Percentiles rank a stretch among this genome's conserved stretches.
Evolutionary conservation across 2,113 vertebrate genomes (phyloP).

Genomic region (Tetrax tetrax): DNA sequence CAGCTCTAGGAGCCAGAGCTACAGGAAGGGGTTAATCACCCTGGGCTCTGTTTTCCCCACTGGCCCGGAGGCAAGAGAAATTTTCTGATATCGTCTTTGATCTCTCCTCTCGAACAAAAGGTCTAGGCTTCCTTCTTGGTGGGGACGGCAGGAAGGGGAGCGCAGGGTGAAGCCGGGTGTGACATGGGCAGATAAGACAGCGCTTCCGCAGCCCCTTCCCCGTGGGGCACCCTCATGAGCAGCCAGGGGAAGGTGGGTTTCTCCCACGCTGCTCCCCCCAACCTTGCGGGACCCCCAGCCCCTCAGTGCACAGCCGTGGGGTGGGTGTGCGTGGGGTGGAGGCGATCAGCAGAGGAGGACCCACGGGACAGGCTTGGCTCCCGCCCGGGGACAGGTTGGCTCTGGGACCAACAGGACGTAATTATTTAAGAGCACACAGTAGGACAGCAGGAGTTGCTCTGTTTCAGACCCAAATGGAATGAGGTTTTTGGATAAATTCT

Average conservation of each 20-base stretch:
- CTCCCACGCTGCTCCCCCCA: rapidly evolving
- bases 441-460: background rate
- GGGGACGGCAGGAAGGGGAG: conserved; percentile 30
- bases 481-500: background rate
- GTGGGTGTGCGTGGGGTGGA: rapidly evolving
- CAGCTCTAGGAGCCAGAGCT: background rate
- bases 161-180: background rate
- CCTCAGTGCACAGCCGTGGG: rapidly evolving
- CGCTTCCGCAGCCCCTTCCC: background rate
- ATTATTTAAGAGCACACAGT: background rate
- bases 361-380: background rate
- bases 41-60: background rate
- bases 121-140: background rate
- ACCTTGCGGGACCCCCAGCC: background rate
- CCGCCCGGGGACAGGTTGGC: background rate
- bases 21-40: background rate
- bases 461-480: background rate
- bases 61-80: background rate
- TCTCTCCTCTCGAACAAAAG: background rate
- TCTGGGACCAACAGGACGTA: background rate
- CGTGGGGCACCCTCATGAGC: rapidly evolving
- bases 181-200: background rate
- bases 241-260: background rate
- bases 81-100: background rate
- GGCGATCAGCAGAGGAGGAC: background rate